A percentile compares a stretch with the other conserved stretches of the same genome.
Evolutionary conservation across 1,140 invertebrate genomes (phyloP).

Genomic region (Eueides isabella): DNA sequence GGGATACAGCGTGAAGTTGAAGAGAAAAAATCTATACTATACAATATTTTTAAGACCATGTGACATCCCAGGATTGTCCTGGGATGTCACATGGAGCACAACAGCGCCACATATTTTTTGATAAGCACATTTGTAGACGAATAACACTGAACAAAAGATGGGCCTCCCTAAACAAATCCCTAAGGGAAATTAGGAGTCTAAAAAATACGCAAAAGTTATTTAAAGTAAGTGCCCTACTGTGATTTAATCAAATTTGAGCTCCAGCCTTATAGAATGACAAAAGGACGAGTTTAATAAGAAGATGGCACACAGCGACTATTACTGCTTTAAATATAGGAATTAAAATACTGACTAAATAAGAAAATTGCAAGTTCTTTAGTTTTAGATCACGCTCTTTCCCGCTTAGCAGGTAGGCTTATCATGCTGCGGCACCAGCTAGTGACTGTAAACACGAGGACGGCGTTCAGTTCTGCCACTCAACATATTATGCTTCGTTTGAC

Average conservation of each 20-base stretch:
- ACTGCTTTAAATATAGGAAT: background rate
- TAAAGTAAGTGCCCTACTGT: constrained; percentile 28
- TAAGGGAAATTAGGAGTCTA: constrained; percentile 35
- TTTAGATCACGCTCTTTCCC: too few species aligned
- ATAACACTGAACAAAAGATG: constrained; percentile 24
- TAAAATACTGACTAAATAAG: background rate
- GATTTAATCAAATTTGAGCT: constrained; percentile 31
- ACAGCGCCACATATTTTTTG: constrained; percentile 16
- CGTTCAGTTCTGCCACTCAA: too few species aligned
- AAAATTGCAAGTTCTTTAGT: too few species aligned
- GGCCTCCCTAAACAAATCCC: constrained; percentile 25
- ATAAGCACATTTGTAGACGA: constrained; percentile 22
- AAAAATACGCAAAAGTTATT: constrained; percentile 36
- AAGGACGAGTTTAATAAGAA: constrained; percentile 10
- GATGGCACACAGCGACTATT: background rate
- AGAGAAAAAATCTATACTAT: too few species aligned
- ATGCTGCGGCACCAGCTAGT: too few species aligned
- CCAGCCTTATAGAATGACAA: constrained; percentile 22
- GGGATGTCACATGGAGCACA: too few species aligned
- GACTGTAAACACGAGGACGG: too few species aligned
- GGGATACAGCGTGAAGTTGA: too few species aligned
- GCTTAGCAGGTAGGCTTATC: too few species aligned
- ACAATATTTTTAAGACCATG: background rate
- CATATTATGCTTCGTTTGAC: too few species aligned
- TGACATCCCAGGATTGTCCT: background rate